phyloP scores from a whole-genome alignment of 2,113 vertebrate genomes.

The Delphinapterus leucas region DNA sequence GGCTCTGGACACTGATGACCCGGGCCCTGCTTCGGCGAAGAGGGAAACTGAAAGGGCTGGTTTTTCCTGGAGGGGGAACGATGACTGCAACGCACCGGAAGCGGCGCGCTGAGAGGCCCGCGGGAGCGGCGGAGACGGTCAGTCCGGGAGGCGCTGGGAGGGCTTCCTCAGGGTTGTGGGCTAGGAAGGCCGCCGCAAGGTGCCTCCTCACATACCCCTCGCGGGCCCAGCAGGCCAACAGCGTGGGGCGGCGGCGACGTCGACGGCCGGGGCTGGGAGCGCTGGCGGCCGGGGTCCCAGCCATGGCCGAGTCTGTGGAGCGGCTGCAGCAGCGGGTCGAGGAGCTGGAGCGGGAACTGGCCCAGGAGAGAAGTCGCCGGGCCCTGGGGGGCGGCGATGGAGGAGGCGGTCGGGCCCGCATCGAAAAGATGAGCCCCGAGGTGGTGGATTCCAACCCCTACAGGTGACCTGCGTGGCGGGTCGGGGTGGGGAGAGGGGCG shows the following conservation, averaged over 20 bases:
- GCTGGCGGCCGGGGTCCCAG: conserved; percentile 62
- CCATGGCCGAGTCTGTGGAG: conserved; percentile 77
- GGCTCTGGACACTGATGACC: background rate
- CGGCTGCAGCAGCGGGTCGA: conserved; percentile 86
- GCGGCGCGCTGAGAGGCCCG: rapidly evolving
- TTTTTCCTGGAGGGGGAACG: background rate
- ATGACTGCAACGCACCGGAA: conserved; percentile 52
- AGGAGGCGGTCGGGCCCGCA: conserved; percentile 81
- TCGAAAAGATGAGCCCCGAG: conserved; percentile 92
- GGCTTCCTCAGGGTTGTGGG: rapidly evolving
- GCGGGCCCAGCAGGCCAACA: background rate
- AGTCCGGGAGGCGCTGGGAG: rapidly evolving
- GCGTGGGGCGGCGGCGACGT: conserved; percentile 64
- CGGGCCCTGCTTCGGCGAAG: rapidly evolving
- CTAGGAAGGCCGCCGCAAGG: background rate
- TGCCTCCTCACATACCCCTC: rapidly evolving
- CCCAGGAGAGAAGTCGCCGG: conserved; percentile 79
- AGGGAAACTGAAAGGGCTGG: background rate
- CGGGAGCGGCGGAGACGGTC: background rate
- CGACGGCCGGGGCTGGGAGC: conserved; percentile 14
- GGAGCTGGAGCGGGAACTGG: conserved; percentile 90
- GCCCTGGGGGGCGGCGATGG: conserved; percentile 68
- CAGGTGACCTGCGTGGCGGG: conserved; percentile 82
- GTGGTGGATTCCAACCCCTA: conserved; percentile 97
- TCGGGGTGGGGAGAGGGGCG: rapidly evolving